phyloP scores from a whole-genome alignment of 2,888 invertebrate genomes.

The Listrodromus nycthemerus region DNA sequence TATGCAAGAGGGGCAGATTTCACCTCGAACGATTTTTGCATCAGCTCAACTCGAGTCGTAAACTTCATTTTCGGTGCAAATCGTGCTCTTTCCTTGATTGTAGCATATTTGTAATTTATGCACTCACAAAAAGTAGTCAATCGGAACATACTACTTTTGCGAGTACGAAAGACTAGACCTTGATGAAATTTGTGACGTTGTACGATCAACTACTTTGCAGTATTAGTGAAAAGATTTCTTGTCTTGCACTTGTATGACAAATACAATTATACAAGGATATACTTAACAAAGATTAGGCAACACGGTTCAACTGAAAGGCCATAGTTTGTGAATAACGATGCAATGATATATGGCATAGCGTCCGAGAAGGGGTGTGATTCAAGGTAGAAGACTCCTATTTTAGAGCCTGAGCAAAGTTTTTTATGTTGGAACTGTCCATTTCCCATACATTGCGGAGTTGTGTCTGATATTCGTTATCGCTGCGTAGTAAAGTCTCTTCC shows the following conservation, averaged over 20 bases:
- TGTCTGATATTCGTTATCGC: not conserved
- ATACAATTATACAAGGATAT: not conserved
- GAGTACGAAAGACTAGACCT: no score
- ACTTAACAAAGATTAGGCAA: not conserved
- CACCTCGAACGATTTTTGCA: no score
- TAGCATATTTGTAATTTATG: no score
- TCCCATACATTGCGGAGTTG: not conserved
- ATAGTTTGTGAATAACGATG: not conserved
- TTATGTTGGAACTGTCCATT: not conserved
- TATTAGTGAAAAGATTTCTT: not conserved
- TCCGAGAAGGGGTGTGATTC: not conserved
- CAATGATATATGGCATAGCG: not conserved
- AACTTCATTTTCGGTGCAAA: no score
- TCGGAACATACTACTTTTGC: no score
- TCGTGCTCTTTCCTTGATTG: no score
- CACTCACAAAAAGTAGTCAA: no score
- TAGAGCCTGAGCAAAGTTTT: not conserved
- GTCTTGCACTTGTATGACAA: not conserved
- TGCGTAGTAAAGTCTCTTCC: slow-evolving; percentile 25
- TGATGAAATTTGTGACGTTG: no score
- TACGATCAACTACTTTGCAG: no score
- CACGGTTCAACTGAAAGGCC: not conserved
- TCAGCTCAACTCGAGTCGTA: no score
- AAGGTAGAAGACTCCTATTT: not conserved
- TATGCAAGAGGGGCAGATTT: no score